A percentile compares a stretch with the other conserved stretches of the same genome.
Evolutionary conservation across 2,797 vertebrate species (phyloP).

Genomic region (Chaenodraco wilsoni): DNA sequence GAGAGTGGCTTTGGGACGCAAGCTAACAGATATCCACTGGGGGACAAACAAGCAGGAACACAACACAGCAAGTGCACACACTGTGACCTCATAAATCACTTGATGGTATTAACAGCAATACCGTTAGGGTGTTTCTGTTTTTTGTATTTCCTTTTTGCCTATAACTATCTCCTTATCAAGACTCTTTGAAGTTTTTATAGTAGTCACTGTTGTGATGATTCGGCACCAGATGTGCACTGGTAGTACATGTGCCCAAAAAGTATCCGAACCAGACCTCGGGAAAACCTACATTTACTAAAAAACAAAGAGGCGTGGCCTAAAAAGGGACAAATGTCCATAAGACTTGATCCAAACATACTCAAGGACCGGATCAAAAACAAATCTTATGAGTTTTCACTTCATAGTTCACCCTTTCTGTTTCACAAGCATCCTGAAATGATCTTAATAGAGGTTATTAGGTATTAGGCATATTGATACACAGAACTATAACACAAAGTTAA

Average conservation of each 20-base stretch:
- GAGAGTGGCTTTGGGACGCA: background rate
- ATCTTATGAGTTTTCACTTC: background rate
- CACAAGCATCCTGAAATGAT: background rate
- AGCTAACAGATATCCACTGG: background rate
- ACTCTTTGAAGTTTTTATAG: no score
- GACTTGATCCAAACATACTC: conserved; percentile 6
- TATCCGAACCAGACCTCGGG: background rate
- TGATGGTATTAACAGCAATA: no score
- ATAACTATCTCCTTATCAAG: no score
- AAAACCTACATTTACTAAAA: background rate
- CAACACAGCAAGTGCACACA: background rate
- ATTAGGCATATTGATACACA: background rate
- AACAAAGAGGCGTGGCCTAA: background rate
- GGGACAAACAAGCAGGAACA: conserved; percentile 2
- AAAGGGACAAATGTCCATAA: background rate
- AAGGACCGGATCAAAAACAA: conserved; percentile 6
- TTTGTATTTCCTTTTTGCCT: background rate
- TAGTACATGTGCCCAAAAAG: background rate
- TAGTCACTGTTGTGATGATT: background rate
- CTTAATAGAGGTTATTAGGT: background rate
- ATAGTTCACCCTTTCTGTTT: background rate
- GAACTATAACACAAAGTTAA: background rate
- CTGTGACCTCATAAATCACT: background rate
- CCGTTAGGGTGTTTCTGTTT: background rate
- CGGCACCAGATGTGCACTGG: background rate